These are phyloP conservation scores for Megatriorchis doriae DNA, from an alignment of 2,113 vertebrate species.

Conservation along the genomic window DNA sequence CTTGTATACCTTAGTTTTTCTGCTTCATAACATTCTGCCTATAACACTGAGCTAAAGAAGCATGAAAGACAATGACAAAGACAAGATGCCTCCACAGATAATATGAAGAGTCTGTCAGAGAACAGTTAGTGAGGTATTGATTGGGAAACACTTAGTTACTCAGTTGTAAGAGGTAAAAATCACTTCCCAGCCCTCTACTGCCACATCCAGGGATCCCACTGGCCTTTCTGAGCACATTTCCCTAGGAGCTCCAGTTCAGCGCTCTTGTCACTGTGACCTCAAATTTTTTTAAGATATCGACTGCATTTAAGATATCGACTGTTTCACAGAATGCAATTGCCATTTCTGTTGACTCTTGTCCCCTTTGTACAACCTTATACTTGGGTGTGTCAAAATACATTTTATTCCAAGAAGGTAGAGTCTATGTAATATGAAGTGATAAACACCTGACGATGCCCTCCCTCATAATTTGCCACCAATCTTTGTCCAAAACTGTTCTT, in stretches of 20 bases:
- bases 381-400: neutral
- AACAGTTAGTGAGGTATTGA: neutral
- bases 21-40: neutral
- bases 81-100: neutral
- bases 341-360: neutral
- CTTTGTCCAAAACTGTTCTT: neutral
- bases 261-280: neutral
- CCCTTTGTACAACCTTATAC: neutral
- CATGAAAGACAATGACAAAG: neutral
- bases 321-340: neutral
- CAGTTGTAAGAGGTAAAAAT: neutral
- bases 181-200: neutral
- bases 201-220: neutral
- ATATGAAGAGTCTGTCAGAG: neutral
- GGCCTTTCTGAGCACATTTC: neutral
- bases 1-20: neutral
- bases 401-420: neutral
- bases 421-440: neutral
- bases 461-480: neutral
- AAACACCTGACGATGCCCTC: neutral
- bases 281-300: neutral
- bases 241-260: neutral
- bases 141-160: neutral
- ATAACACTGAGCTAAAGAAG: neutral
- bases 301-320: neutral